Base-by-base conservation (phyloP, 2,888 invertebrate species). In the Acanthopleura granulata region DNA sequence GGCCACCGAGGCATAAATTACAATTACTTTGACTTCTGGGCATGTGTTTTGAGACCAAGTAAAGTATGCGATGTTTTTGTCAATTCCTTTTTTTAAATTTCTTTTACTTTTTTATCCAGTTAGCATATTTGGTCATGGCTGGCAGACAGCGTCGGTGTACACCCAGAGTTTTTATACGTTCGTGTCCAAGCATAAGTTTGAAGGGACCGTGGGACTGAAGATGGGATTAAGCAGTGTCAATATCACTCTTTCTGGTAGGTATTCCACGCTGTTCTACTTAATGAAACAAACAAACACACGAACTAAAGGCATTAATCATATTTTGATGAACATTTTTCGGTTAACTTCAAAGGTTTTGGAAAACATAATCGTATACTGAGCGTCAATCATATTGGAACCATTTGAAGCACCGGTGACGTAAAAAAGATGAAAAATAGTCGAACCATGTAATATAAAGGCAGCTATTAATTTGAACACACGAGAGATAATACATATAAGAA, bases 181-280 rank as follows among this genome's bases (percentile, higher is more conserved):
- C 78, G 77, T 85, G 51, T 83, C 82, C n/a, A 73, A 79, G n/a
- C 80, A 82, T 11, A 94, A 95, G 88, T 92, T 98, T 81, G 93
- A 94, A 86, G 98, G 97, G 85, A 94, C 95, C 91, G 93, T 99
- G 82, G 97, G 97, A 57, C 95, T 98, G 77, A 95, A 95, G 90
- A 95, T 99, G 83, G 98, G 98, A 75, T 93, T 99, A 79, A 95
- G 95, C 88, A 96, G 97, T 91, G 96, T 98, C 91, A 99, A 99
- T 92, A 95, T 99, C 86, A 98, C 98, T 74, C 93, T 98, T 84
- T 94, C 93, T 92, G 95, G 97, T 97, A 92, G 93, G 76, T 71
- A 22, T 57, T n/a, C 18, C 22, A 57, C 57, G 3, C 57, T 57
- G 22, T 12, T 12, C 22, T 57, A 9, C 40, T 40, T 40, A 6